Evolutionary conservation across 2,888 invertebrate species (phyloP), one percentile per base, ranked within the genome.

Genomic region (Stenchaetothrips biformis): DNA sequence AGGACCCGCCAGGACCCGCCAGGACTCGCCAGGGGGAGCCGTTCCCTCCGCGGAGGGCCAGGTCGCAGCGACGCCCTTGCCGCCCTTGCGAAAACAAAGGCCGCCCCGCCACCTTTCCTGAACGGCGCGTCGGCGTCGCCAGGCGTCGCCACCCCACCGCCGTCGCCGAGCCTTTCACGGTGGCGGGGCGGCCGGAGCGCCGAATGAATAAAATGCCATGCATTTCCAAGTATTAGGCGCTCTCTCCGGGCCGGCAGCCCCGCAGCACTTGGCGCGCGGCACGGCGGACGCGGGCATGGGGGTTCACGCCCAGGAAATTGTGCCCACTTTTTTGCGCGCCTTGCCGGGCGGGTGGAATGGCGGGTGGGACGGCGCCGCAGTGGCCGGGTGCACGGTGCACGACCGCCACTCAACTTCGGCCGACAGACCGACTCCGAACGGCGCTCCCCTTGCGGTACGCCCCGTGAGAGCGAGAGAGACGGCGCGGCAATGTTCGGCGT

Each of bases 201-300:
- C 21, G 67, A 74, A 74, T 74, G 67, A 74, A 74, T 74, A 74
- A 74, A 74, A 74, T 74, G 67, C 67, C 67, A 74, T 74, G 67
- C 67, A 74, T 74, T 74, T 74, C 25, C 67, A 74, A 74, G 67
- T 74, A 74, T 74, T 74, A 74, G 67, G 67, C 67, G 59, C 37
- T 37, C 37, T 37, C 37, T 37, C 37, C 37, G 37, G 37, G 37
- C 59, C 59, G 59, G 59, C 67, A 21, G 67, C 67, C 21, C 67
- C 21, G 67, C 21, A 8, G 25, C 7, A 25, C 18, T n/a, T 1
- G 67, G 9, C 0, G 67, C 67, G 2, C 7, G 21, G n/a, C 67
- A n/a, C 18, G 7, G 4, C 67, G n/a, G 67, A 67, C 67, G n/a
- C 7, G 3, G 9, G 53, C 53, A 53, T 9, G 53, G 59, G 59